phyloP scores from a whole-genome alignment of 35 echinoderm and acorn worm species.

The Heliocidaris tuberculata region DNA sequence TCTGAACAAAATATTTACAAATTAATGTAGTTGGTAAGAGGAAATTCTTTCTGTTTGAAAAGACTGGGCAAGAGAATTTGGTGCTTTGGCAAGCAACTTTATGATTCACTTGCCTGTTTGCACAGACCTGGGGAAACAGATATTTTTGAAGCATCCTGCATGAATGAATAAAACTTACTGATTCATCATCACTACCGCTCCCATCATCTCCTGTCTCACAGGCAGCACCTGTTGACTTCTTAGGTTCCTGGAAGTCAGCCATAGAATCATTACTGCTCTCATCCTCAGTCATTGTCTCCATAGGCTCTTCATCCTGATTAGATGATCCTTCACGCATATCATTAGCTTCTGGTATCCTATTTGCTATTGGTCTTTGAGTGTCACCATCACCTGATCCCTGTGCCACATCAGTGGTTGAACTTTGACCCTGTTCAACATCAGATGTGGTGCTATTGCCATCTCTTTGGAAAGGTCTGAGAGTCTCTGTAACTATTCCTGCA shows the following conservation, averaged over 20 bases:
- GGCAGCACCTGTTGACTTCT: neutral
- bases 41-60: too few relatives aligned
- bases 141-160: neutral
- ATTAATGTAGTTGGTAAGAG: too few relatives aligned
- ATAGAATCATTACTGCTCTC: slow-evolving; percentile 44
- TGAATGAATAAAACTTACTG: neutral
- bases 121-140: neutral
- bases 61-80: too few relatives aligned
- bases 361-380: neutral
- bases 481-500: neutral
- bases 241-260: slow-evolving; percentile 29
- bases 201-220: neutral
- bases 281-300: slow-evolving; percentile 17
- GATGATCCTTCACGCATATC: neutral
- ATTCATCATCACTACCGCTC: slow-evolving; percentile 14
- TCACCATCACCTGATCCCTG: neutral
- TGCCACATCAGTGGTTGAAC: neutral
- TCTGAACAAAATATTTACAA: too few relatives aligned
- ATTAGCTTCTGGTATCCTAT: slow-evolving; percentile 21
- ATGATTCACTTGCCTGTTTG: too few relatives aligned
- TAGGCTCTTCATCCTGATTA: slow-evolving; percentile 28
- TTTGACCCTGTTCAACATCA: neutral
- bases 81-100: too few relatives aligned
- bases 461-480: neutral
- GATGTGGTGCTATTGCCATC: neutral